A percentile compares a stretch with the other conserved stretches of the same genome.
phyloP scores from a whole-genome alignment of 2,888 invertebrate genomes.

The Autographa gamma region DNA sequence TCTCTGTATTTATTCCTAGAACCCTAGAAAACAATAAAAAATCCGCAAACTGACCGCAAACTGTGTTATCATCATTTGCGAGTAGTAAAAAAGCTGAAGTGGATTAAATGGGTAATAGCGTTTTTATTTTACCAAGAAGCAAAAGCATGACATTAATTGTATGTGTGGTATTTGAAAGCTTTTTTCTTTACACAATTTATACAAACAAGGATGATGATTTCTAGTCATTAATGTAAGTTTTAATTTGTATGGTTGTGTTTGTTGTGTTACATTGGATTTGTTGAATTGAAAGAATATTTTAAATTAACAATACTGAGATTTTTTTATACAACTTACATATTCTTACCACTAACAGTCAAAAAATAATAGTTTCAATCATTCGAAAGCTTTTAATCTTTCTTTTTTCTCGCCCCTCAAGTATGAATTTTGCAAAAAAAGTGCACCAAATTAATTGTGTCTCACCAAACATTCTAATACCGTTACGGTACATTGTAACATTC shows the following conservation, averaged over 20 bases:
- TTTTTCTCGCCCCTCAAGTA: slow-evolving; percentile 17
- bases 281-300: too few species aligned
- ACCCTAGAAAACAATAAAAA: neutral
- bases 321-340: too few species aligned
- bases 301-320: too few species aligned
- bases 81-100: neutral
- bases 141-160: neutral
- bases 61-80: neutral
- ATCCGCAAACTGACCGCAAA: neutral
- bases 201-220: too few species aligned
- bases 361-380: too few species aligned
- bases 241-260: too few species aligned
- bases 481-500: slow-evolving; percentile 58
- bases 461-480: slow-evolving; percentile 24
- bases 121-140: neutral
- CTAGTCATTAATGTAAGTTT: too few species aligned
- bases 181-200: too few species aligned
- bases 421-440: slow-evolving; percentile 36
- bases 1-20: neutral
- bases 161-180: too few species aligned
- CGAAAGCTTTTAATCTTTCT: too few species aligned
- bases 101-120: neutral
- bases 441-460: slow-evolving; percentile 44
- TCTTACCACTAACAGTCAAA: too few species aligned
- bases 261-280: too few species aligned